These are phyloP conservation scores for Aplochiton taeniatus DNA, from an alignment of 2,797 vertebrate species.

Conservation along the genomic window DNA sequence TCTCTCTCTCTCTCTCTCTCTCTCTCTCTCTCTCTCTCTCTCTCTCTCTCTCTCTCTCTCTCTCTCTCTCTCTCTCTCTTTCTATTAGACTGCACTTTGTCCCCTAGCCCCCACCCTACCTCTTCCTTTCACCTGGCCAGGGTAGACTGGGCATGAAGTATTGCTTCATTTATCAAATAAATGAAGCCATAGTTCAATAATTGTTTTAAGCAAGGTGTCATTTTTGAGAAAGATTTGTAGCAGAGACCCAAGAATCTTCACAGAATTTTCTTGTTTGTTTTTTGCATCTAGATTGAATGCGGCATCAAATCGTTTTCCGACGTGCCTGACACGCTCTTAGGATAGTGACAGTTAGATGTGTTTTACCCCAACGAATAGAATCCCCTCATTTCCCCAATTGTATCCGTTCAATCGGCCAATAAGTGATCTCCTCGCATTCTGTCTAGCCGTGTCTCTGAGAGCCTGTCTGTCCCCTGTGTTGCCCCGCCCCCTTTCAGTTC, in stretches of 20 bases:
- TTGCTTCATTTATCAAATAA: constrained; percentile 10
- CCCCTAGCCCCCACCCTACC: background rate
- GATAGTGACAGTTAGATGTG: too few relatives aligned
- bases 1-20: background rate
- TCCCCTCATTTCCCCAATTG: background rate
- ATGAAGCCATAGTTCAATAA: constrained; percentile 2
- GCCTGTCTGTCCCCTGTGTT: background rate
- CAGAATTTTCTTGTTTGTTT: background rate
- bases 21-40: background rate
- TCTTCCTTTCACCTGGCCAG: background rate
- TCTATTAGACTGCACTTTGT: too few relatives aligned
- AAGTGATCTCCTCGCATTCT: background rate
- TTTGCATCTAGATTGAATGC: background rate
- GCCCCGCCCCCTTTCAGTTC: constrained; percentile 72
- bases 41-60: background rate
- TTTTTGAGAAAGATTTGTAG: background rate
- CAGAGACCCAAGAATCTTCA: background rate
- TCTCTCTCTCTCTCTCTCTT: background rate
- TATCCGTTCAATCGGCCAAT: background rate
- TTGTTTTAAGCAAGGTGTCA: constrained; percentile 6
- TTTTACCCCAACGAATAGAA: too few relatives aligned
- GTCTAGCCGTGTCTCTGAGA: constrained; percentile 6
- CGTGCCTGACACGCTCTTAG: background rate
- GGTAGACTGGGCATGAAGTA: background rate
- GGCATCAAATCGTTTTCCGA: background rate